Conservation (phyloP, 2,888 invertebrate genomes). For the Baronia brevicornis region DNA sequence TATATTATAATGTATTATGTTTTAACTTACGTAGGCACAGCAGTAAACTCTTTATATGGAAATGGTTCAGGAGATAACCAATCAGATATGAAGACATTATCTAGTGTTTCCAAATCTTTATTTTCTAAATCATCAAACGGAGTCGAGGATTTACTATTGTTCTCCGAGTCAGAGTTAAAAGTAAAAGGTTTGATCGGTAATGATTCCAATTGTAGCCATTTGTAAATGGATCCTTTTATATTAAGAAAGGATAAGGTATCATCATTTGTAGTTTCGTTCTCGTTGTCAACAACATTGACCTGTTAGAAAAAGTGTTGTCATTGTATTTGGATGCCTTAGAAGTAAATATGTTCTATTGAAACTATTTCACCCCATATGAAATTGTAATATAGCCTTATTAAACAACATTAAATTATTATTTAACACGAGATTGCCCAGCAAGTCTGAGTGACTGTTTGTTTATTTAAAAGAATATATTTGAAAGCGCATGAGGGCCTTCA, state of each 20-base stretch:
- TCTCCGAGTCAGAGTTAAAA: conserved; percentile 21
- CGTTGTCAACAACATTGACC: conserved; percentile 7
- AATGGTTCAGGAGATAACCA: conserved; percentile 79
- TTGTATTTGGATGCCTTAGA: too few species aligned
- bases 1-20: background rate
- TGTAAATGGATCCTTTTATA: conserved; percentile 48
- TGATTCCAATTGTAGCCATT: conserved; percentile 57
- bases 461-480: too few species aligned
- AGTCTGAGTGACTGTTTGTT: too few species aligned
- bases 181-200: conserved; percentile 36
- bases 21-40: conserved; percentile 76
- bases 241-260: conserved; percentile 51
- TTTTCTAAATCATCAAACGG: conserved; percentile 18
- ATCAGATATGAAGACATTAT: conserved; percentile 52
- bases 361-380: too few species aligned
- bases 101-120: conserved; percentile 17
- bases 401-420: too few species aligned
- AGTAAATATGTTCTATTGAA: too few species aligned
- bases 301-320: conserved; percentile 20
- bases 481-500: too few species aligned
- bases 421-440: too few species aligned
- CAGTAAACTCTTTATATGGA: conserved; percentile 69
- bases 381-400: too few species aligned
- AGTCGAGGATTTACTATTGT: conserved; percentile 21
- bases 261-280: conserved; percentile 23